phyloP scores from a whole-genome alignment of 2,113 vertebrate genomes.

The Pantherophis guttatus region DNA sequence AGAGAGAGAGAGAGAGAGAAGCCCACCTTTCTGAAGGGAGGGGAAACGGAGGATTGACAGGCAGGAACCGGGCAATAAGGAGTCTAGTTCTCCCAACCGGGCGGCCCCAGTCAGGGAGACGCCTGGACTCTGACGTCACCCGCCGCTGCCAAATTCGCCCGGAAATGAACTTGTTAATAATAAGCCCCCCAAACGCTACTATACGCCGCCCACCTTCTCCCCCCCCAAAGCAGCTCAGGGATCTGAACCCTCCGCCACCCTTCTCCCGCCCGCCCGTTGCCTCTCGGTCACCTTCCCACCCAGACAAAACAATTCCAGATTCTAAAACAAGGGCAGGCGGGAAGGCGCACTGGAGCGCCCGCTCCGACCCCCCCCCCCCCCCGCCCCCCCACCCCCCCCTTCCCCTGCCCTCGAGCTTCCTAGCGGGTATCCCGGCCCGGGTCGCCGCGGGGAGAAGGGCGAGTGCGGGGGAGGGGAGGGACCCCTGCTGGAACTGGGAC shows the following conservation, averaged over 20 bases:
- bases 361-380: neutral
- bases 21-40: constrained; percentile 18
- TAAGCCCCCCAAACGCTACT: neutral
- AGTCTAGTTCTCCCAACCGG: constrained; percentile 64
- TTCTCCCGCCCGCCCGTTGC: neutral
- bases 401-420: neutral
- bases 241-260: neutral
- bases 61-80: constrained; percentile 75
- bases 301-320: constrained; percentile 1
- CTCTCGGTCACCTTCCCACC: neutral
- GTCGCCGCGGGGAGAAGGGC: neutral
- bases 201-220: neutral
- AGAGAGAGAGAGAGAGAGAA: no score
- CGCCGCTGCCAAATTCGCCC: constrained; percentile 73
- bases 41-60: constrained; percentile 72
- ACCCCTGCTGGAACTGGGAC: neutral
- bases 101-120: constrained; percentile 83
- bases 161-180: constrained; percentile 83
- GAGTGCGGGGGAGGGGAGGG: neutral
- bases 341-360: neutral
- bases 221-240: neutral
- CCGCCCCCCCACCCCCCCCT: neutral
- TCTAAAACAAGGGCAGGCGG: no score
- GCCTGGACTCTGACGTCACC: constrained; percentile 86
- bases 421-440: neutral